Conservation (phyloP, 1,140 invertebrate genomes). For the Cryptotermes secundus region DNA sequence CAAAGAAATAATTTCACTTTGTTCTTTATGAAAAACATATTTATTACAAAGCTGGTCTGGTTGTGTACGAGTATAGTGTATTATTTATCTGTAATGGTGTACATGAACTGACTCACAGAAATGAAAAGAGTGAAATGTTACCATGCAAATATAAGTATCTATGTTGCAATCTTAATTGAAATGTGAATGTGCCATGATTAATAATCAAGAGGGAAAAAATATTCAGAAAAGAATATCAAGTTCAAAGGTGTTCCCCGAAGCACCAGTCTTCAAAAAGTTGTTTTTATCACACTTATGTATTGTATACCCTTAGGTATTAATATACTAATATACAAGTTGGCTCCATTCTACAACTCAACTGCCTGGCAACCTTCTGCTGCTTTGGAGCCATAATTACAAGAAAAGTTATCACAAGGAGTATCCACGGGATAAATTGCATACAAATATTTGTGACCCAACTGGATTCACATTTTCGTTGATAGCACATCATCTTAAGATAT, state of each 20-base stretch:
- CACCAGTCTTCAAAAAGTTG: conserved; percentile 4
- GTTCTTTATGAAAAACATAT: not conserved
- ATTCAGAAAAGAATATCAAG: not conserved
- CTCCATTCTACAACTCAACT: not conserved
- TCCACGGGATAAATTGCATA: conserved; percentile 30
- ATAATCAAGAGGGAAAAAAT: conserved; percentile 1
- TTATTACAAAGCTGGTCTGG: conserved; percentile 1
- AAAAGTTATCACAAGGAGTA: conserved; percentile 33
- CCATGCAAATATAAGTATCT: conserved; percentile 17
- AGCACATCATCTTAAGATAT: conserved; percentile 19
- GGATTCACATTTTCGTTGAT: conserved; percentile 15
- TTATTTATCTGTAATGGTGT: conserved; percentile 14
- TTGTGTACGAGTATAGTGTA: conserved; percentile 15
- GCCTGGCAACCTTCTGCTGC: not conserved
- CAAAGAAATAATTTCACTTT: not conserved
- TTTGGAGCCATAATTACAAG: conserved; percentile 17
- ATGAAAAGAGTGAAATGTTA: conserved; percentile 4
- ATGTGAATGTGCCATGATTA: not conserved
- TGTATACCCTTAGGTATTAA: conserved; percentile 5
- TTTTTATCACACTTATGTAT: conserved; percentile 14
- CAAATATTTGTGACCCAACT: conserved; percentile 19
- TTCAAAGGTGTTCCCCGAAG: conserved; percentile 5
- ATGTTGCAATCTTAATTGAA: not conserved
- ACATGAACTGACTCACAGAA: conserved; percentile 12
- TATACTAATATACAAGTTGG: conserved; percentile 3